These are phyloP conservation scores for Invenusta paracnida DNA, from an alignment of 2,888 invertebrate species.

Conservation along the genomic window DNA sequence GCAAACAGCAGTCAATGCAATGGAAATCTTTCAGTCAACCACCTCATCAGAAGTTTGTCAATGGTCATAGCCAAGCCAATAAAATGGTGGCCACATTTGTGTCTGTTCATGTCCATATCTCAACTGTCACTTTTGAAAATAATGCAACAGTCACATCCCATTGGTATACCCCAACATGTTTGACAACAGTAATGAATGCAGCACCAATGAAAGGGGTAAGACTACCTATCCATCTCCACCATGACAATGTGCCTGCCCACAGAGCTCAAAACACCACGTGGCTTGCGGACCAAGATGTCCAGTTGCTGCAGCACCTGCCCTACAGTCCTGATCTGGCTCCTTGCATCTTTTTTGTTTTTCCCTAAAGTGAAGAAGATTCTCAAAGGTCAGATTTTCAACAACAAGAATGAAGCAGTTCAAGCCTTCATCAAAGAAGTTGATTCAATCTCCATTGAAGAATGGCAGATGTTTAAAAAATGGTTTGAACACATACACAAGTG, in stretches of 20 bases:
- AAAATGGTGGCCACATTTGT: neutral
- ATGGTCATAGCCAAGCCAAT: neutral
- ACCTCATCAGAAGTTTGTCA: neutral
- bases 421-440: neutral
- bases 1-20: neutral
- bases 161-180: neutral
- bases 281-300: neutral
- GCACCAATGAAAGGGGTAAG: neutral
- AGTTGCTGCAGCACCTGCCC: neutral
- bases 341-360: neutral
- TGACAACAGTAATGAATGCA: neutral
- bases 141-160: neutral
- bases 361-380: no score
- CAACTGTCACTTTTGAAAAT: neutral
- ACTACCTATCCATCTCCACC: neutral
- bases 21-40: neutral
- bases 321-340: neutral
- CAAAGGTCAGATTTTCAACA: no score
- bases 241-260: neutral
- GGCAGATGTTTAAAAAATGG: neutral
- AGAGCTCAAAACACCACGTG: neutral
- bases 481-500: neutral
- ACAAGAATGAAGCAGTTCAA: neutral
- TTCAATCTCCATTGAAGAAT: neutral
- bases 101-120: neutral